Conservation (phyloP, 2,113 vertebrate species). For the human region DNA sequence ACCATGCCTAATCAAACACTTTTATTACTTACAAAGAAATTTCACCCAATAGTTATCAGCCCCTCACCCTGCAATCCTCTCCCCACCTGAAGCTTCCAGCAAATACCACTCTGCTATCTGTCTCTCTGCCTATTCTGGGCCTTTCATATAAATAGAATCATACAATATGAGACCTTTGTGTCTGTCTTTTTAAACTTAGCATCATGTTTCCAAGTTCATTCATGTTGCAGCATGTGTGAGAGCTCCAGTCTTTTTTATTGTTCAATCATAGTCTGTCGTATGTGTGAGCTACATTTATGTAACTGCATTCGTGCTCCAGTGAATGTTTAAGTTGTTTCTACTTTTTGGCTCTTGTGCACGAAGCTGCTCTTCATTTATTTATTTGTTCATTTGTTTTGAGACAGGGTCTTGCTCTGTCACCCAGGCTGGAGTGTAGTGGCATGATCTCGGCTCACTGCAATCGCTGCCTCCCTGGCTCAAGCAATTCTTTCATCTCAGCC, state of each 20-base stretch:
- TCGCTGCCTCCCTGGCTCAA: too few relatives aligned
- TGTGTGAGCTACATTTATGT: accelerated
- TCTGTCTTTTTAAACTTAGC: not conserved
- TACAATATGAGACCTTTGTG: accelerated
- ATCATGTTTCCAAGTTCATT: not conserved
- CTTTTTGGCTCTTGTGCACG: not conserved
- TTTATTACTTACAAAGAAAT: too few relatives aligned
- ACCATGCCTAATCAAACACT: too few relatives aligned
- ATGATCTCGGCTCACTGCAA: too few relatives aligned
- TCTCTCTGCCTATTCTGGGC: not conserved
- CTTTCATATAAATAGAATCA: not conserved
- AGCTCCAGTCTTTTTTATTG: not conserved
- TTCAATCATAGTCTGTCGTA: not conserved
- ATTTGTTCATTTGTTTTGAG: too few relatives aligned
- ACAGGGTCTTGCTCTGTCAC: too few relatives aligned
- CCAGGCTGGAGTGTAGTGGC: too few relatives aligned
- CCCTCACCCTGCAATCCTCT: not conserved
- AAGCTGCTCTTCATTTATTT: too few relatives aligned
- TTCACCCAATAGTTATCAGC: not conserved
- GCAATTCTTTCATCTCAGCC: too few relatives aligned
- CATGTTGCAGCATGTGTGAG: accelerated
- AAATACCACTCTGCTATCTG: too few relatives aligned
- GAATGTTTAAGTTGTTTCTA: not conserved
- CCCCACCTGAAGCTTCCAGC: not conserved
- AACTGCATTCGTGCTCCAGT: too few relatives aligned